Conservation (phyloP, 53 echinoderm and acorn worm species). For the Temnopleurus reevesii region DNA sequence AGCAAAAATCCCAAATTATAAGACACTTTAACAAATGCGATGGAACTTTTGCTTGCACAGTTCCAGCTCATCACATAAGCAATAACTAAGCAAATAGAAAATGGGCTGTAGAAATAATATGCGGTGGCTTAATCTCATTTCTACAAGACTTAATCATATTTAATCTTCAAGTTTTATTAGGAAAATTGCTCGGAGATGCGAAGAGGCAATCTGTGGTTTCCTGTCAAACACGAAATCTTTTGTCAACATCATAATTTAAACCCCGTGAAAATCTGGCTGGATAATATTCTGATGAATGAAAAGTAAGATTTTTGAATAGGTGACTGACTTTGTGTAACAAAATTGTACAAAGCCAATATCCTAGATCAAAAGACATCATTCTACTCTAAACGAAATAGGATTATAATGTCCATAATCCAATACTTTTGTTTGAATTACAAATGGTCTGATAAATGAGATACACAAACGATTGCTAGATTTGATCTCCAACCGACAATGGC, state of each 20-base stretch:
- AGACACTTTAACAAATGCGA: neutral
- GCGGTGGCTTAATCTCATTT: neutral
- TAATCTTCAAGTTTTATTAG: neutral
- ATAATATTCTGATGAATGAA: neutral
- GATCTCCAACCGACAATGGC: neutral
- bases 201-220: neutral
- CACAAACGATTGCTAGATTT: neutral
- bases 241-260: neutral
- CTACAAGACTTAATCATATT: neutral
- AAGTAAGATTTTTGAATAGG: neutral
- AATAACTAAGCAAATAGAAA: neutral
- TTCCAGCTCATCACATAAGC: neutral
- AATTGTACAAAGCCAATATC: neutral
- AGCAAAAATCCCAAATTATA: no score
- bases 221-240: neutral
- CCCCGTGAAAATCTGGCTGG: neutral
- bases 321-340: neutral
- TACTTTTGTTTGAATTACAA: no score
- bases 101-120: neutral
- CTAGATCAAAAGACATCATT: neutral
- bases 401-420: no score
- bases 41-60: neutral
- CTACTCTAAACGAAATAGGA: no score
- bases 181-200: neutral
- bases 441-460: constrained; percentile 15